phyloP scores from a whole-genome alignment of 2,797 vertebrate species.

The Fundulus diaphanus region DNA sequence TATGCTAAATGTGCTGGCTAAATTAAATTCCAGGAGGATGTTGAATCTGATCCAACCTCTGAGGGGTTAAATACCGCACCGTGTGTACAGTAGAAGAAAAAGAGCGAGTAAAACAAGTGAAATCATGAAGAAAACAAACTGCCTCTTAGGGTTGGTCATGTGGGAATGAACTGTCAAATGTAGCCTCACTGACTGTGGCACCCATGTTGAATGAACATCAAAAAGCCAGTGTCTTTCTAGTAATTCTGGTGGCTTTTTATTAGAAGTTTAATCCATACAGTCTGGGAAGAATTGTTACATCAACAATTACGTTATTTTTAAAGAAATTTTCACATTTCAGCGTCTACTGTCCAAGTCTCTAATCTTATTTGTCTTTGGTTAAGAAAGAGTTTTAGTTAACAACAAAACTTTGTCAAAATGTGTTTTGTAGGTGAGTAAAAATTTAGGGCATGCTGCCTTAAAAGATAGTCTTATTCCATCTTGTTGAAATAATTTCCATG shows the following conservation, averaged over 20 bases:
- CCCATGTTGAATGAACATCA: constrained; percentile 67
- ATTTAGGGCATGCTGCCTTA: no score
- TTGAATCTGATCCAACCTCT: constrained; percentile 34
- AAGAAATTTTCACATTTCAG: neutral
- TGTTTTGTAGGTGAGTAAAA: neutral
- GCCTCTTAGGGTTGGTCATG: constrained; percentile 60
- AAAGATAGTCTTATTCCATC: neutral
- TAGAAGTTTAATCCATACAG: constrained; percentile 9
- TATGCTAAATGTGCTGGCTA: constrained; percentile 14
- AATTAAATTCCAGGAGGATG: constrained; percentile 50
- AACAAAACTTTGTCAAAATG: neutral
- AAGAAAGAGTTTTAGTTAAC: neutral
- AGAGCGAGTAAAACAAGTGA: constrained; percentile 11
- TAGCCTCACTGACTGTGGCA: constrained; percentile 59
- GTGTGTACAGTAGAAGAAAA: constrained; percentile 3
- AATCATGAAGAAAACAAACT: constrained; percentile 31
- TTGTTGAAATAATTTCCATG: neutral
- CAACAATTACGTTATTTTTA: neutral
- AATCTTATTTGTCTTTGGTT: no score
- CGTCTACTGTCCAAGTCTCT: no score
- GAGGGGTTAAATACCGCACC: constrained; percentile 15
- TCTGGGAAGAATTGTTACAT: neutral
- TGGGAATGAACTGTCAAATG: constrained; percentile 41
- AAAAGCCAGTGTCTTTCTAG: constrained; percentile 50
- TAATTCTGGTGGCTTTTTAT: constrained; percentile 56